These are phyloP conservation scores for Salarias fasciatus DNA, from an alignment of 2,797 vertebrate genomes.

Conservation along the genomic window DNA sequence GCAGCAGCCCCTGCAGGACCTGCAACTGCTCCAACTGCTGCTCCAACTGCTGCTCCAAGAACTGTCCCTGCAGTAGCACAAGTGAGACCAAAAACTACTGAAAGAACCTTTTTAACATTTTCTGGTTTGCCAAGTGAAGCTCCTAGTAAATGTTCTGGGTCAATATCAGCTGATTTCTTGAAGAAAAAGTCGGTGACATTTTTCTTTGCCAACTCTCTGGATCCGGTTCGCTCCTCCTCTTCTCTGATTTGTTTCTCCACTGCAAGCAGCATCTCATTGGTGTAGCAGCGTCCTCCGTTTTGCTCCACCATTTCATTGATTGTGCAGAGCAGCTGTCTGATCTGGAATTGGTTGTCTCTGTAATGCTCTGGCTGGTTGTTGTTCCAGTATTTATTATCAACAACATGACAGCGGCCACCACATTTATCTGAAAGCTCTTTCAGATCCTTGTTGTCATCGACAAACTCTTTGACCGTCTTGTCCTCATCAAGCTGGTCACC, in stretches of 20 bases:
- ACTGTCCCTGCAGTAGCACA: no score
- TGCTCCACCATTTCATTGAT: constrained; percentile 48
- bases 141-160: no score
- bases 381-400: constrained; percentile 61
- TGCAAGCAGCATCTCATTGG: constrained; percentile 17
- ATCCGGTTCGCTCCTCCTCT: not conserved
- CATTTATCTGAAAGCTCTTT: constrained; percentile 50
- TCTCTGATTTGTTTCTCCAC: not conserved
- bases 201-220: no score
- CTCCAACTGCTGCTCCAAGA: no score
- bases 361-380: constrained; percentile 11
- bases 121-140: no score
- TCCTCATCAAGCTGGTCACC: constrained; percentile 13
- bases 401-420: constrained; percentile 52
- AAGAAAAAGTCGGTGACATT: no score
- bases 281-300: constrained; percentile 51
- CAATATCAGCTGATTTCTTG: no score
- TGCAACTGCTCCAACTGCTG: no score
- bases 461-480: constrained; percentile 31
- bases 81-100: no score
- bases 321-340: constrained; percentile 45
- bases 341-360: constrained; percentile 52
- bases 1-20: no score
- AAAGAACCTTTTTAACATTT: no score
- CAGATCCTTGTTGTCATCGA: constrained; percentile 24